Conservation (phyloP, 2,113 vertebrate species). For the Pseudonaja textilis region DNA sequence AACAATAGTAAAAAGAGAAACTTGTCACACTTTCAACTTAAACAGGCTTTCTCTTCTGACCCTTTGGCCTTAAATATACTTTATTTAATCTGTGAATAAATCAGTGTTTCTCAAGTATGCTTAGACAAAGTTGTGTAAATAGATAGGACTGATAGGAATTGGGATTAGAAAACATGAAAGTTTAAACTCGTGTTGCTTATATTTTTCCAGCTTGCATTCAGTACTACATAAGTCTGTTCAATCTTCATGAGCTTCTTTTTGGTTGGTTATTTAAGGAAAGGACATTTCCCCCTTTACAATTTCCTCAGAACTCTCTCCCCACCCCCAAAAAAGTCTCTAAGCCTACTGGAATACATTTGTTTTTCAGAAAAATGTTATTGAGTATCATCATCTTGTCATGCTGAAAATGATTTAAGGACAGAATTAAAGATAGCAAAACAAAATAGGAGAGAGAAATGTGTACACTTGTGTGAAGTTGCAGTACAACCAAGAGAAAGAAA, state of each 20-base stretch:
- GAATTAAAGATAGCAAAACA: not conserved
- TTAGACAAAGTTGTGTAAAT: not conserved
- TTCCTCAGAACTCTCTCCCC: not conserved
- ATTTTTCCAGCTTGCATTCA: not conserved
- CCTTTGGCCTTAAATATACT: not conserved
- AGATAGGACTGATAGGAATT: not conserved
- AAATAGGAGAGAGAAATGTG: not conserved
- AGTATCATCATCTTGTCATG: not conserved
- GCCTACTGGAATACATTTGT: not conserved
- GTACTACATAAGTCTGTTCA: not conserved
- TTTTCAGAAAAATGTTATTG: not conserved
- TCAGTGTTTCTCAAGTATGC: not conserved
- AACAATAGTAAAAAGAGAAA: not conserved
- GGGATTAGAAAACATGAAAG: not conserved
- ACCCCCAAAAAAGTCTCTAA: not conserved
- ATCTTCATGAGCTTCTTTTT: not conserved
- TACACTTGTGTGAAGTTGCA: not conserved
- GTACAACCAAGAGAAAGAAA: not conserved
- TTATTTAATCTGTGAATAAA: not conserved
- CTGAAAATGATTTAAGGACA: not conserved
- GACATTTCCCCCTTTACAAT: not conserved
- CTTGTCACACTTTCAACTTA: not conserved
- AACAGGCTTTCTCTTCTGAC: not conserved
- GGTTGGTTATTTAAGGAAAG: not conserved
- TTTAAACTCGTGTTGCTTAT: not conserved